These are phyloP conservation scores for Rhopalosiphum nymphaeae DNA, from an alignment of 2,888 invertebrate species.

Conservation along the genomic window DNA sequence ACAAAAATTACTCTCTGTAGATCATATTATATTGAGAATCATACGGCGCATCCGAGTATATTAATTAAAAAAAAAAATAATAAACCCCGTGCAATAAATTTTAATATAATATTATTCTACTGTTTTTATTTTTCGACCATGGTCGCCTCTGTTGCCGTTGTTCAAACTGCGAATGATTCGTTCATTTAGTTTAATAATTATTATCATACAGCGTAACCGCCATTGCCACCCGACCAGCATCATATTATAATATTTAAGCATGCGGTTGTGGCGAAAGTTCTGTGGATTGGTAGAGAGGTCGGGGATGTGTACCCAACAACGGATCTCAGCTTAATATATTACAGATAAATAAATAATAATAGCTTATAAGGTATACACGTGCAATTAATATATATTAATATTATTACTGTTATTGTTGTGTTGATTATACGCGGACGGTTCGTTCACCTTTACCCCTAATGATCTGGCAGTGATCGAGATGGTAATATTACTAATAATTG, in stretches of 20 bases:
- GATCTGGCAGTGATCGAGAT: not conserved
- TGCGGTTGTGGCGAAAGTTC: not conserved
- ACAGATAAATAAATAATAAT: not conserved
- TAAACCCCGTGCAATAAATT: conserved; percentile 4
- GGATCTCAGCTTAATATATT: not conserved
- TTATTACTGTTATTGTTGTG: not conserved
- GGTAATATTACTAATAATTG: conserved; percentile 6
- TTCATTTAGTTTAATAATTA: not conserved
- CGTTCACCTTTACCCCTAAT: not conserved
- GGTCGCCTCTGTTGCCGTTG: not conserved
- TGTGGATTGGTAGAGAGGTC: not conserved
- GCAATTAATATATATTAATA: not conserved
- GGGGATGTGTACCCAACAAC: not conserved
- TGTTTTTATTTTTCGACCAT: not conserved
- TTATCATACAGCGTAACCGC: not conserved
- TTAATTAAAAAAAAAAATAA: conserved; percentile 5
- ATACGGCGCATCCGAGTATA: not conserved
- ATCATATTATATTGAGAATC: not conserved
- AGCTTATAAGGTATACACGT: not conserved
- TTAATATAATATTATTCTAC: not conserved
- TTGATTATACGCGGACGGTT: not conserved
- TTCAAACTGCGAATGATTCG: not conserved
- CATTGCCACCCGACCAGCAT: not conserved
- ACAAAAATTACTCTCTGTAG: not conserved
- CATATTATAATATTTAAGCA: not conserved